Evolutionary conservation across 2,113 vertebrate genomes (phyloP).

Genomic region (Pithys albifrons): DNA sequence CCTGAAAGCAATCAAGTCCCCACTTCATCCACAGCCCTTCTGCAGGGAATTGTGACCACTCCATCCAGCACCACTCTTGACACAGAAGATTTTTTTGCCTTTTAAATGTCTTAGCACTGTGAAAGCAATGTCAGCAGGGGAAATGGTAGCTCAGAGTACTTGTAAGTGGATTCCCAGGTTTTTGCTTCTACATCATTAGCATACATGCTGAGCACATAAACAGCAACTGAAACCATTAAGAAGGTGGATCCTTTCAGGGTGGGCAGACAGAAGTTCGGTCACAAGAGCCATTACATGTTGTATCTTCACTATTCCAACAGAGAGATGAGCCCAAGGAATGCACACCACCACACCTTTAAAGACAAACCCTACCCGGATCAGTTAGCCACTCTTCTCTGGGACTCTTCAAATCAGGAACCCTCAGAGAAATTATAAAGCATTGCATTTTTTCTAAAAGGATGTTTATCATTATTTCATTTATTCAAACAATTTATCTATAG

Average conservation of each 20-base stretch:
- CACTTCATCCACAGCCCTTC: background rate
- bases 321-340: background rate
- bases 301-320: background rate
- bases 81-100: background rate
- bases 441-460: background rate
- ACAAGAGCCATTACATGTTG: background rate
- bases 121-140: background rate
- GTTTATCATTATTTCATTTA: background rate
- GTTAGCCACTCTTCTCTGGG: background rate
- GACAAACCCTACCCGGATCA: background rate
- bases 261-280: background rate
- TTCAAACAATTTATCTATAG: background rate
- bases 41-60: background rate
- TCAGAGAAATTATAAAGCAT: background rate
- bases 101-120: background rate
- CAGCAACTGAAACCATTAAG: background rate
- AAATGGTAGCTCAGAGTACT: background rate
- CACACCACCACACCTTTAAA: background rate
- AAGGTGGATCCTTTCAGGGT: background rate
- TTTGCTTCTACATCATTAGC: background rate
- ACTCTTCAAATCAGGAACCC: background rate
- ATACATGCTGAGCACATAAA: background rate
- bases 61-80: background rate
- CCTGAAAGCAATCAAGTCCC: background rate
- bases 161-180: background rate